phyloP scores from a whole-genome alignment of 2,888 invertebrate genomes.

The Oxytorus armatus region DNA sequence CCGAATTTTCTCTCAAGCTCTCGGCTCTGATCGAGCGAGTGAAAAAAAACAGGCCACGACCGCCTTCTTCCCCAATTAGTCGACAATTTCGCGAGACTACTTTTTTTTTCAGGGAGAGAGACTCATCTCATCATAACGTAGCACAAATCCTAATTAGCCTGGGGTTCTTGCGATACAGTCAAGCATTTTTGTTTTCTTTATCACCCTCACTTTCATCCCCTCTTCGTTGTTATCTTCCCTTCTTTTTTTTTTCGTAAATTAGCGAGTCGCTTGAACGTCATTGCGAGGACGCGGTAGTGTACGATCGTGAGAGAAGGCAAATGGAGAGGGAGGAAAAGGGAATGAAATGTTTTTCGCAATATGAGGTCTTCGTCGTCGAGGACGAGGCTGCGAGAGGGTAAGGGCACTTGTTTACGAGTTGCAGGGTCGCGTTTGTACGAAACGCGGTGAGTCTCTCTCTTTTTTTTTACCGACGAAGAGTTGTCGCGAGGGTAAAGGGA shows the following conservation, averaged over 20 bases:
- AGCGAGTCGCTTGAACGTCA: slow-evolving; percentile 4
- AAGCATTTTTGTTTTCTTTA: slow-evolving; percentile 48
- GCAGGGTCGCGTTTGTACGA: slow-evolving; percentile 23
- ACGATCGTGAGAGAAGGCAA: not conserved
- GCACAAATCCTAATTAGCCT: slow-evolving; percentile 60
- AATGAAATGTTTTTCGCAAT: slow-evolving; percentile 42
- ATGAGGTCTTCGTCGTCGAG: slow-evolving; percentile 32
- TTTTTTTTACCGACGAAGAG: slow-evolving; percentile 9
- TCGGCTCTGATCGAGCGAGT: slow-evolving; percentile 46
- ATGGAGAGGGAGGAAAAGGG: not conserved
- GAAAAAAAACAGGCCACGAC: slow-evolving; percentile 54
- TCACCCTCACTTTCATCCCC: slow-evolving; percentile 17
- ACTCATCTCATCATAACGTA: slow-evolving; percentile 42
- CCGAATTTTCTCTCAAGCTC: slow-evolving; percentile 3
- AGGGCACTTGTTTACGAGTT: slow-evolving; percentile 54
- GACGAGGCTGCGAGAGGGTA: slow-evolving; percentile 8
- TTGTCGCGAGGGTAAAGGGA: slow-evolving; percentile 15
- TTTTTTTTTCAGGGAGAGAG: slow-evolving; percentile 46
- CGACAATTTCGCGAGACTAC: slow-evolving; percentile 73
- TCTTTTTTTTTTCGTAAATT: slow-evolving; percentile 34
- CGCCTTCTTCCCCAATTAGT: slow-evolving; percentile 75
- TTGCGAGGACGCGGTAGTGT: not conserved
- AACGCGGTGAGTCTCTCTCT: slow-evolving; percentile 8
- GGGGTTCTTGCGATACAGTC: slow-evolving; percentile 32
- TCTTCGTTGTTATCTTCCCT: slow-evolving; percentile 19